Conservation (phyloP, 2,797 vertebrate genomes). For the Petrocephalus schoutedeni region DNA sequence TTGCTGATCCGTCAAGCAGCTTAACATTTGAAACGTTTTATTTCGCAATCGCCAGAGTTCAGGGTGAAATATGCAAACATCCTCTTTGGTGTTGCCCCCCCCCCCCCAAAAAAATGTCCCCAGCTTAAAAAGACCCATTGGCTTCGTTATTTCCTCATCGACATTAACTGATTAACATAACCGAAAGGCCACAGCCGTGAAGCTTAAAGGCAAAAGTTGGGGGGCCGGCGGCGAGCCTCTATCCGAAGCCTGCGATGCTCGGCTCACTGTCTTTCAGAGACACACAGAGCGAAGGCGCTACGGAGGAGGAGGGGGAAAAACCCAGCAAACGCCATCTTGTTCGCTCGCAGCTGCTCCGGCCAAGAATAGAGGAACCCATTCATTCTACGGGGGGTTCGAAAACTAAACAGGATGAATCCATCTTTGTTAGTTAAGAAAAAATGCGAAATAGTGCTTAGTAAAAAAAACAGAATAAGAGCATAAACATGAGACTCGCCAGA, state of each 20-base stretch:
- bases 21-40: background rate
- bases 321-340: conserved; percentile 93
- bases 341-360: conserved; percentile 81
- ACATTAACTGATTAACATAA: background rate
- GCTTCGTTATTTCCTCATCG: background rate
- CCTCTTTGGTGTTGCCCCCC: background rate
- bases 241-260: conserved; percentile 38
- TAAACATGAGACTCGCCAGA: conserved; percentile 11
- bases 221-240: background rate
- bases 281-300: conserved; percentile 43
- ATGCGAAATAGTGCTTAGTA: conserved; percentile 40
- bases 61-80: background rate
- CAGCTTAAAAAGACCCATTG: background rate
- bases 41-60: background rate
- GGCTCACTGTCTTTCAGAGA: conserved; percentile 52
- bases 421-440: conserved; percentile 45
- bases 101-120: background rate
- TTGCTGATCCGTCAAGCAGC: background rate
- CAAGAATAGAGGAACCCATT: conserved; percentile 85
- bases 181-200: background rate
- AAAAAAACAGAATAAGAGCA: conserved; percentile 19
- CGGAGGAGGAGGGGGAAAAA: conserved; percentile 49
- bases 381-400: conserved; percentile 62
- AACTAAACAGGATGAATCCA: conserved; percentile 53
- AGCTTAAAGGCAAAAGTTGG: background rate